Evolutionary conservation across 2,113 vertebrate genomes (phyloP).

Genomic region (Prolemur simus): DNA sequence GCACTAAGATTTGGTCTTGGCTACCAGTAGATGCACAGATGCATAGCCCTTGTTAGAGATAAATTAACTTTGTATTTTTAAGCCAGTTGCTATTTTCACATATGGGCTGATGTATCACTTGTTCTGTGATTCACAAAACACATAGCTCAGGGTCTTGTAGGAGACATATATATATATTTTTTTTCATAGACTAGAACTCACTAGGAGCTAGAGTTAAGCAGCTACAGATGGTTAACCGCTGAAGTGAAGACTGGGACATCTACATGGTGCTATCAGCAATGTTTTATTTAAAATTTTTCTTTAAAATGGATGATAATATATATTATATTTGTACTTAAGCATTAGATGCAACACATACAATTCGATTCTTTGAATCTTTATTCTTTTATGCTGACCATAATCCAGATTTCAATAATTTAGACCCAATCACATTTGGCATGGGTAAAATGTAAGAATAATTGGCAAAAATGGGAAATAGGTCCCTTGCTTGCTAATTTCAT

Average conservation of each 20-base stretch:
- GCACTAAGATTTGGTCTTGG: background rate
- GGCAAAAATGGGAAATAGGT: constrained; percentile 36
- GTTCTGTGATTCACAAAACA: constrained; percentile 63
- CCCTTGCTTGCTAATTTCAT: constrained; percentile 38
- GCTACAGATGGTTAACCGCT: constrained; percentile 72
- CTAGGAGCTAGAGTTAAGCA: constrained; percentile 59
- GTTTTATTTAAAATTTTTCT: background rate
- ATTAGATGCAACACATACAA: background rate
- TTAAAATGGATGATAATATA: background rate
- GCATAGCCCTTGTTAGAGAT: background rate
- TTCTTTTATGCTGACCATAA: constrained; percentile 11
- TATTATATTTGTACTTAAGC: constrained; percentile 11
- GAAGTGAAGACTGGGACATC: constrained; percentile 62
- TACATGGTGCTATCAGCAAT: background rate
- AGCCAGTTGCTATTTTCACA: constrained; percentile 38
- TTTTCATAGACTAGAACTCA: constrained; percentile 72
- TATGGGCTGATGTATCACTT: constrained; percentile 10
- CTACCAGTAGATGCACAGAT: rapidly evolving
- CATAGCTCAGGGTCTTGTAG: constrained; percentile 54
- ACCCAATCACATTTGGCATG: constrained; percentile 10
- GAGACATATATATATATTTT: background rate
- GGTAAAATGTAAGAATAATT: constrained; percentile 35
- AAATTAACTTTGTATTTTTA: background rate
- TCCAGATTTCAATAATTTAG: constrained; percentile 8
- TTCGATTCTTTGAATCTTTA: background rate